These are phyloP conservation scores for Enteromius unitaeniatus DNA, from an alignment of 2,797 vertebrate species.

Conservation along the genomic window DNA sequence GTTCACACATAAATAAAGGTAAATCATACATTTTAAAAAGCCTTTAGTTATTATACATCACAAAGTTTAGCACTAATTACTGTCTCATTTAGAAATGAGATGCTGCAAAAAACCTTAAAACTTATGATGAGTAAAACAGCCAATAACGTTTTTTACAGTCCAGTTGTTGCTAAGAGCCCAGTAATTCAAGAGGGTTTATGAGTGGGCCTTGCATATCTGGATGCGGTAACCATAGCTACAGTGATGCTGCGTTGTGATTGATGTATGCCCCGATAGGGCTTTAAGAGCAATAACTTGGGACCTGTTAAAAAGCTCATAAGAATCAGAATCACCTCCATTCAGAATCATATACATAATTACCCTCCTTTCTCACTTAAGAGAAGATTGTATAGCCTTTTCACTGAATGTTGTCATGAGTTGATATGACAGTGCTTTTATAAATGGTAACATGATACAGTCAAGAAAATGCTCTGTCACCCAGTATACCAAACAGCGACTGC, in stretches of 20 bases:
- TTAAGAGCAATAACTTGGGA: conserved; percentile 32
- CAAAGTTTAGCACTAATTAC: background rate
- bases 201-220: conserved; percentile 10
- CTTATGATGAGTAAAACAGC: background rate
- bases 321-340: background rate
- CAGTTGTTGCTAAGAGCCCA: background rate
- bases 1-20: background rate
- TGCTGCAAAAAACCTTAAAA: background rate
- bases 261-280: background rate
- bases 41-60: background rate
- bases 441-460: conserved; percentile 22
- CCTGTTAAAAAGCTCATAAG: conserved; percentile 4
- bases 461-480: conserved; percentile 1
- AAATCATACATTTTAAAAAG: background rate
- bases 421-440: background rate
- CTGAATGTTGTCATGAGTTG: background rate
- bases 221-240: conserved; percentile 56
- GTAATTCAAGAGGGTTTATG: conserved; percentile 3
- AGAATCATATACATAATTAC: conserved; percentile 2
- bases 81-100: background rate
- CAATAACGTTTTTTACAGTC: background rate
- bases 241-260: conserved; percentile 9
- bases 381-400: background rate
- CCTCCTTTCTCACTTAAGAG: background rate
- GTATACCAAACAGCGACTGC: background rate